A percentile compares a stretch with the other conserved stretches of the same genome.
phyloP scores from a whole-genome alignment of 2,113 vertebrate genomes.

The Paradoxurus hermaphroditus region DNA sequence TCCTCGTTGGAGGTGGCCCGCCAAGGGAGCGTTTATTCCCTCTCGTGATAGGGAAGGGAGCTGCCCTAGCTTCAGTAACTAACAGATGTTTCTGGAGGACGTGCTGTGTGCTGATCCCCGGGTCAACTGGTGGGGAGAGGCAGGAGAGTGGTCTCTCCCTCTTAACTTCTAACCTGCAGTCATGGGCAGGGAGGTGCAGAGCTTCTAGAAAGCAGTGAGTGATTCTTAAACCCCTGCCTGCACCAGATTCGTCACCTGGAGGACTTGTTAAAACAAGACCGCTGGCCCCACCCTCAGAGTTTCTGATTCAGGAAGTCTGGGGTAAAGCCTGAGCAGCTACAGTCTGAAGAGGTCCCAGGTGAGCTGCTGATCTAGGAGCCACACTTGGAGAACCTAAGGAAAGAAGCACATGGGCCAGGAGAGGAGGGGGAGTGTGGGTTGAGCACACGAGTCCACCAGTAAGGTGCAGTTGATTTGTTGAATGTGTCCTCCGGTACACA shows the following conservation, averaged over 20 bases:
- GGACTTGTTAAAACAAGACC: neutral
- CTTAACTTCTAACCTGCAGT: neutral
- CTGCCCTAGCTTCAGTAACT: neutral
- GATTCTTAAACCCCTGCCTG: neutral
- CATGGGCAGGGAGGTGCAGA: neutral
- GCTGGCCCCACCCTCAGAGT: neutral
- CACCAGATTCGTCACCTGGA: neutral
- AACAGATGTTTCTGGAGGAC: neutral
- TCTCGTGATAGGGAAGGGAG: neutral
- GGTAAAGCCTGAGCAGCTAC: too few relatives aligned
- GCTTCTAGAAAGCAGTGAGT: neutral
- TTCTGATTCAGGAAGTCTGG: neutral
- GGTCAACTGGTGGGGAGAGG: neutral
- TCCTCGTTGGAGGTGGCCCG: neutral
- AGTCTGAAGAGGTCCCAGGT: neutral
- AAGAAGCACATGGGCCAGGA: neutral
- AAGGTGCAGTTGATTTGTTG: neutral
- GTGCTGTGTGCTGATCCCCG: neutral
- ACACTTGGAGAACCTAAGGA: neutral
- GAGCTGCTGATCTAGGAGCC: neutral
- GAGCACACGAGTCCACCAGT: neutral
- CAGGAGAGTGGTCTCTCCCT: neutral
- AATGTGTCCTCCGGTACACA: neutral
- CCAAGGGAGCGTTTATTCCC: neutral
- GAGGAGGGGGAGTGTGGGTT: too few relatives aligned